Percentiles rank a stretch among this genome's conserved stretches.
These are phyloP conservation scores for Micromesistius poutassou DNA, from an alignment of 2,797 vertebrate species.

Conservation along the genomic window DNA sequence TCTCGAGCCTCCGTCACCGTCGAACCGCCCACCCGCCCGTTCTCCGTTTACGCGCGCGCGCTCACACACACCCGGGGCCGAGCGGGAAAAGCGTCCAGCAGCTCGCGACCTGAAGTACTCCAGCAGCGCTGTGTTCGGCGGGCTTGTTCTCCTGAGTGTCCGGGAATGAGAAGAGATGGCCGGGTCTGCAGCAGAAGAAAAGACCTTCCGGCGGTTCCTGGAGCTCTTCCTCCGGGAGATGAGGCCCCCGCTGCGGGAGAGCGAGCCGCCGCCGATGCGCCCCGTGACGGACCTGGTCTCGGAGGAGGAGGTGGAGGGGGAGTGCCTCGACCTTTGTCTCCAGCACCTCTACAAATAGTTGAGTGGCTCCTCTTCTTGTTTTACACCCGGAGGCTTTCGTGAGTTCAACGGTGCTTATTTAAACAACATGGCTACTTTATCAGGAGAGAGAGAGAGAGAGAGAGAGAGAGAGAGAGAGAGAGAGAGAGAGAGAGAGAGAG, in stretches of 20 bases:
- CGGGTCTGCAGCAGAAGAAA: conserved; percentile 89
- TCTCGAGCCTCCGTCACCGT: conserved; percentile 3
- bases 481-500: no score
- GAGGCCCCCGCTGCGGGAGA: conserved; percentile 88
- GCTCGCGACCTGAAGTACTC: neutral
- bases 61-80: neutral
- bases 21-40: neutral
- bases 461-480: neutral
- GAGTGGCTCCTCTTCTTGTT: conserved; percentile 64
- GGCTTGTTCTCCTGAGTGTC: conserved; percentile 54
- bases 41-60: conserved; percentile 41
- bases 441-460: neutral
- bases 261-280: conserved; percentile 83
- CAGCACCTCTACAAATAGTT: conserved; percentile 98
- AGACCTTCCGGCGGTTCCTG: conserved; percentile 95
- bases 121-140: conserved; percentile 41
- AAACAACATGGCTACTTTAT: neutral
- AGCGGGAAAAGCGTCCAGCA: neutral
- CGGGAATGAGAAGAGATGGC: conserved; percentile 91
- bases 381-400: neutral
- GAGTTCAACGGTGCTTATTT: neutral
- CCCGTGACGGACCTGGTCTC: conserved; percentile 88
- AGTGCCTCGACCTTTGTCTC: conserved; percentile 93
- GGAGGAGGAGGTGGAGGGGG: conserved; percentile 94
- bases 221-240: conserved; percentile 95